Percentiles rank a stretch among this genome's conserved stretches.
Conservation (phyloP, 2,797 vertebrate genomes). For the Aphelocoma californica region DNA sequence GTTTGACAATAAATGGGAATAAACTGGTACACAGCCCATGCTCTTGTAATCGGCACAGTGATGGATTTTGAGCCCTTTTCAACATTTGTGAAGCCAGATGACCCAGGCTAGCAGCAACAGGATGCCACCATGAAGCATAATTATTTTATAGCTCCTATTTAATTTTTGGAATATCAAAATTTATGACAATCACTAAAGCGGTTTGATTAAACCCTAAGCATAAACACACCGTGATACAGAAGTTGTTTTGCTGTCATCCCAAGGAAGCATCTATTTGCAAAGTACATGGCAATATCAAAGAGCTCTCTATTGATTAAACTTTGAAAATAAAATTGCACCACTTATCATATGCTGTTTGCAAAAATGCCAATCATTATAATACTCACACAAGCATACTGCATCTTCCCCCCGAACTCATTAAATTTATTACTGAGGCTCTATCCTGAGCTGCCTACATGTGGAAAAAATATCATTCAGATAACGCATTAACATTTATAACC, state of each 20-base stretch:
- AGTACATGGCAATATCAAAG: slow-evolving; percentile 29
- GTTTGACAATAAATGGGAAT: not conserved
- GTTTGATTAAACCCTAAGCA: not conserved
- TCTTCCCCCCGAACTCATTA: slow-evolving; percentile 18
- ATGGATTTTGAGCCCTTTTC: not conserved
- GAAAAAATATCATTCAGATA: slow-evolving; percentile 52
- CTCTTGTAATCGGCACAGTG: not conserved
- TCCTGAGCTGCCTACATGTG: slow-evolving; percentile 32
- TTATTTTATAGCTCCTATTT: not conserved
- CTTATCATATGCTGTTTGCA: slow-evolving; percentile 56
- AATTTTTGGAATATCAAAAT: not conserved
- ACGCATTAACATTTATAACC: slow-evolving; percentile 55
- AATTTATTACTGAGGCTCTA: slow-evolving; percentile 31
- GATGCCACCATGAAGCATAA: not conserved
- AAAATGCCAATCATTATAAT: slow-evolving; percentile 57
- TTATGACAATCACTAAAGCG: not conserved
- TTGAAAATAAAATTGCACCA: slow-evolving; percentile 62
- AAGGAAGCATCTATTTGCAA: slow-evolving; percentile 35
- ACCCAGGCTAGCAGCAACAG: not conserved
- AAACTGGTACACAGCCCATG: not conserved
- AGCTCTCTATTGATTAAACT: slow-evolving; percentile 58
- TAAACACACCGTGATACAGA: not conserved
- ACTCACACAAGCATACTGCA: slow-evolving; percentile 25
- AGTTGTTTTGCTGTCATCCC: slow-evolving; percentile 33
- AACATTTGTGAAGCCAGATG: not conserved